Conservation (phyloP, 2,113 vertebrate species). For the Rhodinocichla rosea region DNA sequence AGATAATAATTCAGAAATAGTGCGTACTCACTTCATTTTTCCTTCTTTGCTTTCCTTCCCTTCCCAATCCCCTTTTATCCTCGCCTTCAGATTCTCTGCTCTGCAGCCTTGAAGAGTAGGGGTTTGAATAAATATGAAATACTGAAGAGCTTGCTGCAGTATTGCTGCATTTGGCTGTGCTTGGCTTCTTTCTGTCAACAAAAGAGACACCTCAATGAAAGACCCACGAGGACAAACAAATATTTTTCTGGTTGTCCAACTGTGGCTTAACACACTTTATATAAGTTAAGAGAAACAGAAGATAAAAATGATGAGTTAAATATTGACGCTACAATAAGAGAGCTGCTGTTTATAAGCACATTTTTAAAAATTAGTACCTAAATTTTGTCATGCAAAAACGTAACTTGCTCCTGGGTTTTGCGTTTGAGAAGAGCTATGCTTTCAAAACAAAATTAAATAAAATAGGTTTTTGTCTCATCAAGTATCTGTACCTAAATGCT, state of each 20-base stretch:
- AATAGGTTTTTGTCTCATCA: background rate
- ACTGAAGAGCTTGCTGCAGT: background rate
- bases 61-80: background rate
- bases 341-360: background rate
- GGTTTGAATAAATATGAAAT: conserved; percentile 22
- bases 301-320: background rate
- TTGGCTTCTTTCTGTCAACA: conserved; percentile 7
- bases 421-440: background rate
- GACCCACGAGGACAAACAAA: background rate
- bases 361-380: background rate
- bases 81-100: background rate
- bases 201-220: background rate
- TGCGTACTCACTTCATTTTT: background rate
- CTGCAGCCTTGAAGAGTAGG: background rate
- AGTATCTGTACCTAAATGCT: background rate
- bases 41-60: background rate
- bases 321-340: background rate
- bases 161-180: background rate
- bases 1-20: background rate
- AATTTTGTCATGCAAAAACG: background rate
- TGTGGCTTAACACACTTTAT: background rate
- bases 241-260: background rate
- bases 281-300: background rate
- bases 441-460: background rate
- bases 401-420: background rate